A percentile compares a stretch with the other conserved stretches of the same genome.
Evolutionary conservation across 2,113 vertebrate genomes (phyloP).

Genomic region (Heterochromis multidens): DNA sequence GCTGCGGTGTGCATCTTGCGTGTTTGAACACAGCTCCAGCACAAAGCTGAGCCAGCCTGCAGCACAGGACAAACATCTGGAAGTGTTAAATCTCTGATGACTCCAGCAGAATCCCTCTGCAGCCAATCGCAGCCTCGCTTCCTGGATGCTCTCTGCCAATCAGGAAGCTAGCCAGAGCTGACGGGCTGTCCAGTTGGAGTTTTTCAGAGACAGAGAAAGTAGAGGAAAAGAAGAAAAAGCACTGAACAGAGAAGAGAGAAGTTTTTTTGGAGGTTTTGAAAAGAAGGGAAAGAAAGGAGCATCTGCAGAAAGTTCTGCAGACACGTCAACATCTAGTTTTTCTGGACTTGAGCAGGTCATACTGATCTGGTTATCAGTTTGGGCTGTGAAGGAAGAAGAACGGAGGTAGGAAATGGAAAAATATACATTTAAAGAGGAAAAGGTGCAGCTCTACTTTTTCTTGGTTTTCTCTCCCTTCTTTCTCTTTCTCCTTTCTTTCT

Average conservation of each 20-base stretch:
- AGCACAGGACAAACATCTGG: conserved; percentile 83
- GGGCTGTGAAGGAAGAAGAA: neutral
- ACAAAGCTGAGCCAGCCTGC: conserved; percentile 74
- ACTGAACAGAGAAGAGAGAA: neutral
- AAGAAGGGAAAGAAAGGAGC: neutral
- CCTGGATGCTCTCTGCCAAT: conserved; percentile 35
- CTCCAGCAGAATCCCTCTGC: conserved; percentile 44
- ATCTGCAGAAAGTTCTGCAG: neutral
- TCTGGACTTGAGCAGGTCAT: neutral
- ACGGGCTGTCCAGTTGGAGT: conserved; percentile 5
- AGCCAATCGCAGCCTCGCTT: conserved; percentile 49
- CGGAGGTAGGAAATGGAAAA: conserved; percentile 46
- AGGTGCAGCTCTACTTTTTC: neutral
- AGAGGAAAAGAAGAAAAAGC: neutral
- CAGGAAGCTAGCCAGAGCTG: neutral
- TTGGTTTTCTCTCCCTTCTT: neutral
- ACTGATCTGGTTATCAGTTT: neutral
- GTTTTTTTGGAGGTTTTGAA: neutral
- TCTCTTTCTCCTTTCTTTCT: neutral
- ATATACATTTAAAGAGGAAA: neutral
- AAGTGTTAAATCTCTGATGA: conserved; percentile 59
- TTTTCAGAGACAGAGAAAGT: neutral
- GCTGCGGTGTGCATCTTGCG: neutral
- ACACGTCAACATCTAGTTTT: neutral
- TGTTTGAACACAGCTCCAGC: conserved; percentile 78